Percentiles rank a stretch among this genome's conserved stretches.
Conservation (phyloP, 2,888 invertebrate genomes). For the Sminthurinus aureus region DNA sequence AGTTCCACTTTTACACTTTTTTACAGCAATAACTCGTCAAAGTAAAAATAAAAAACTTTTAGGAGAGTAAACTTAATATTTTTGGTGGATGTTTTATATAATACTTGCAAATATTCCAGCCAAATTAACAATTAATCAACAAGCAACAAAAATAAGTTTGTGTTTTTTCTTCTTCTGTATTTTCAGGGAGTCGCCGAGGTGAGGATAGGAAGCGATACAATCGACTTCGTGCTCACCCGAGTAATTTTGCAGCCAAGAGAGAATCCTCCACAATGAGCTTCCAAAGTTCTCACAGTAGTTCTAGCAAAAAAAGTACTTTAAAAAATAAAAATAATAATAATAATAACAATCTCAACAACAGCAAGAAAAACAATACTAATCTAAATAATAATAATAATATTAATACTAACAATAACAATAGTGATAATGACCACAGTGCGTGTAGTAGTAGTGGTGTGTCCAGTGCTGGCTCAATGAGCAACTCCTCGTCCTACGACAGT, state of each 20-base stretch:
- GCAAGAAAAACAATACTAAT: slow-evolving; percentile 10
- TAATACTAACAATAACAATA: slow-evolving; percentile 3
- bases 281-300: slow-evolving; percentile 15
- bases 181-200: slow-evolving; percentile 26
- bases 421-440: slow-evolving; percentile 28
- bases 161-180: not conserved
- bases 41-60: too few species aligned
- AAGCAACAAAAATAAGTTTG: too few species aligned
- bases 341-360: slow-evolving; percentile 2
- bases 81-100: too few species aligned
- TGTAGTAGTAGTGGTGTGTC: slow-evolving; percentile 23
- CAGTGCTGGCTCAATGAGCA: slow-evolving; percentile 33
- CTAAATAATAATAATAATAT: slow-evolving; percentile 33
- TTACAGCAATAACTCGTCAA: too few species aligned
- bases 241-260: slow-evolving; percentile 38
- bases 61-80: too few species aligned
- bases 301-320: not conserved
- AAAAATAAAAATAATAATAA: not conserved
- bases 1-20: too few species aligned
- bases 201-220: slow-evolving; percentile 55
- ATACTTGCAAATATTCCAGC: too few species aligned
- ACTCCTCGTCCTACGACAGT: slow-evolving; percentile 45
- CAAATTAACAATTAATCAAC: too few species aligned
- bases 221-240: slow-evolving; percentile 53
- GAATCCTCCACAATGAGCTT: slow-evolving; percentile 25